These are phyloP conservation scores for Anguilla rostrata DNA, from an alignment of 2,113 vertebrate species.

Conservation along the genomic window DNA sequence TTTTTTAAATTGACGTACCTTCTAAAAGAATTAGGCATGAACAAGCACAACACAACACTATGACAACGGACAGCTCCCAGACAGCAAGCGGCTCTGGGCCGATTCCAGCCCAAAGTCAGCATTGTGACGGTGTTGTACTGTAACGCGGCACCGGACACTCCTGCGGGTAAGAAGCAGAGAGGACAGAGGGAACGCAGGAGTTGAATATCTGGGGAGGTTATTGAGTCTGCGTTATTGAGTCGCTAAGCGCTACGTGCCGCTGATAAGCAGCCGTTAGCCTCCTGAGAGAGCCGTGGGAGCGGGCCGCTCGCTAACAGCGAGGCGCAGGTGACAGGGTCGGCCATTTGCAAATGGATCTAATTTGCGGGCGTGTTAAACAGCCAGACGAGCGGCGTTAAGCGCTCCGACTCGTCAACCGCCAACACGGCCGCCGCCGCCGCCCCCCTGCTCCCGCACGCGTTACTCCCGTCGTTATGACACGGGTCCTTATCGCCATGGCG, in stretches of 20 bases:
- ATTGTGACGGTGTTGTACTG: too few relatives aligned
- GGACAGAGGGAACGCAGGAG: neutral
- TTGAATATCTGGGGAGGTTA: neutral
- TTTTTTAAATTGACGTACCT: too few relatives aligned
- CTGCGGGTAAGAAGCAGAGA: neutral
- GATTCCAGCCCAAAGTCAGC: too few relatives aligned
- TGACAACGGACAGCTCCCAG: too few relatives aligned
- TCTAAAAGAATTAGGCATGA: too few relatives aligned
- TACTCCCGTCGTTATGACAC: conserved; percentile 12
- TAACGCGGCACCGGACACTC: too few relatives aligned
- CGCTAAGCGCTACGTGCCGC: too few relatives aligned
- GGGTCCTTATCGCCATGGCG: neutral
- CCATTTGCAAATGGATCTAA: conserved; percentile 43
- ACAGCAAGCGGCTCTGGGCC: too few relatives aligned
- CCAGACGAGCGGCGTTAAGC: conserved; percentile 23
- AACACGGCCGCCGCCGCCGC: too few relatives aligned
- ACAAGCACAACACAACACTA: too few relatives aligned
- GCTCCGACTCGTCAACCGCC: conserved; percentile 32
- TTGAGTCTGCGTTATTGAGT: neutral
- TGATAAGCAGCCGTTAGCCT: neutral
- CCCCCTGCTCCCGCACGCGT: neutral
- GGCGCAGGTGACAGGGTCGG: conserved; percentile 35
- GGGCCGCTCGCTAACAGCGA: conserved; percentile 26
- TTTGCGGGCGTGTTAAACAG: conserved; percentile 39
- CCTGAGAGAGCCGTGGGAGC: conserved; percentile 18